Evolutionary conservation across 1,140 invertebrate genomes (phyloP).

Genomic region (Ectropis grisescens): DNA sequence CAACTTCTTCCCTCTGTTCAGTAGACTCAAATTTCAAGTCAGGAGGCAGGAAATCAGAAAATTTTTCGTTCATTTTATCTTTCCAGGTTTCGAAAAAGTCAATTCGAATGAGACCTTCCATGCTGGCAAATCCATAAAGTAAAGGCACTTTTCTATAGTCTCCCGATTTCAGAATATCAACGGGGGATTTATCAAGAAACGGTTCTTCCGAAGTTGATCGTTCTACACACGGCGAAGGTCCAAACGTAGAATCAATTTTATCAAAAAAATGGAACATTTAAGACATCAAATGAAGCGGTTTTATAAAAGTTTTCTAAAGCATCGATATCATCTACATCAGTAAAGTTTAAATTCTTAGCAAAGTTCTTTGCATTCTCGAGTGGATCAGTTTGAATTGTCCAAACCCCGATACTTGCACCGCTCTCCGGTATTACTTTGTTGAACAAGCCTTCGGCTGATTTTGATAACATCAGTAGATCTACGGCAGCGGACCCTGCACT

Average conservation of each 20-base stretch:
- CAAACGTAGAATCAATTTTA: slow-evolving; percentile 13
- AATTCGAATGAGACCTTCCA: slow-evolving; percentile 25
- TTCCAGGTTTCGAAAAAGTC: slow-evolving; percentile 20
- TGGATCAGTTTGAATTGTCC: slow-evolving; percentile 22
- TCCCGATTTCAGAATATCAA: slow-evolving; percentile 22
- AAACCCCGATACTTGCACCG: slow-evolving; percentile 20
- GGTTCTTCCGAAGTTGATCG: slow-evolving; percentile 6
- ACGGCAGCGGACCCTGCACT: slow-evolving; percentile 35
- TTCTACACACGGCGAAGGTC: slow-evolving; percentile 28
- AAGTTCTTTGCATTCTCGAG: slow-evolving; percentile 16
- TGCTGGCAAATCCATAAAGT: slow-evolving; percentile 25
- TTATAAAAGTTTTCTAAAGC: slow-evolving; percentile 26
- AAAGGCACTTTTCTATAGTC: slow-evolving; percentile 24
- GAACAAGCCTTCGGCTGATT: slow-evolving; percentile 26
- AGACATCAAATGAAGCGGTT: slow-evolving; percentile 7
- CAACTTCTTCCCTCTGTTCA: neutral
- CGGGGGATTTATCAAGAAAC: slow-evolving; percentile 23
- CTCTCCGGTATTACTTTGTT: slow-evolving; percentile 33
- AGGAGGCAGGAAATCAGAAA: neutral
- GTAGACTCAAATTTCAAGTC: neutral
- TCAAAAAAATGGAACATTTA: slow-evolving; percentile 6
- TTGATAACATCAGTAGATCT: slow-evolving; percentile 32
- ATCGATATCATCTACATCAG: slow-evolving; percentile 13
- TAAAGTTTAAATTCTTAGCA: slow-evolving; percentile 16
- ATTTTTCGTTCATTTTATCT: slow-evolving; percentile 4